These are phyloP conservation scores for Aldrovandia affinis DNA, from an alignment of 2,797 vertebrate genomes.

Conservation along the genomic window DNA sequence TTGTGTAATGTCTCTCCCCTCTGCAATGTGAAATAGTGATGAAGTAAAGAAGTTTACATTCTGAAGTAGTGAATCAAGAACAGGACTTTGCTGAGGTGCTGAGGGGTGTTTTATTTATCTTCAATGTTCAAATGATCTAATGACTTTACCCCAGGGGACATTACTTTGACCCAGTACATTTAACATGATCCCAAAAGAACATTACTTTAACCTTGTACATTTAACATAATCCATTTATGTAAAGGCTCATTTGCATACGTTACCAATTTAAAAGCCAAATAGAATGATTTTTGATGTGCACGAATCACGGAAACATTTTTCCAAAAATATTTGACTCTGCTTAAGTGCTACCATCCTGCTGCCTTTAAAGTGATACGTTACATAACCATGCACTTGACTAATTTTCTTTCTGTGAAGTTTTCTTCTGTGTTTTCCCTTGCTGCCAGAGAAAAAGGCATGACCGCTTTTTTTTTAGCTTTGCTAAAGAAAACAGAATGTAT, in stretches of 20 bases:
- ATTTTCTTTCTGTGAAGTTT: not conserved
- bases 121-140: not conserved
- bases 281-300: not conserved
- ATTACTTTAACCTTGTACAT: not conserved
- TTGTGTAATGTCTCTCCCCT: not conserved
- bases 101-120: not conserved
- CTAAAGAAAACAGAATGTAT: not conserved
- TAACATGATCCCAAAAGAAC: not conserved
- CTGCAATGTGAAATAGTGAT: conserved; percentile 4
- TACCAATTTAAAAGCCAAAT: not conserved
- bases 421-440: conserved; percentile 21
- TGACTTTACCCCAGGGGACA: conserved; percentile 6
- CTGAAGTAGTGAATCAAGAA: not conserved
- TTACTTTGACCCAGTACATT: conserved; percentile 5
- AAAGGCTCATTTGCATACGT: not conserved
- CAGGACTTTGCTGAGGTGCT: not conserved
- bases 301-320: not conserved
- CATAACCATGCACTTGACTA: not conserved
- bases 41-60: conserved; percentile 7
- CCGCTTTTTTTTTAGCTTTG: not conserved
- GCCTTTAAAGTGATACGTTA: not conserved
- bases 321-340: not conserved
- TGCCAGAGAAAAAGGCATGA: not conserved
- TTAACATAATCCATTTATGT: not conserved
- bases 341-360: not conserved